Evolutionary conservation across 2,113 vertebrate genomes (phyloP).

Genomic region (Chionis minor): DNA sequence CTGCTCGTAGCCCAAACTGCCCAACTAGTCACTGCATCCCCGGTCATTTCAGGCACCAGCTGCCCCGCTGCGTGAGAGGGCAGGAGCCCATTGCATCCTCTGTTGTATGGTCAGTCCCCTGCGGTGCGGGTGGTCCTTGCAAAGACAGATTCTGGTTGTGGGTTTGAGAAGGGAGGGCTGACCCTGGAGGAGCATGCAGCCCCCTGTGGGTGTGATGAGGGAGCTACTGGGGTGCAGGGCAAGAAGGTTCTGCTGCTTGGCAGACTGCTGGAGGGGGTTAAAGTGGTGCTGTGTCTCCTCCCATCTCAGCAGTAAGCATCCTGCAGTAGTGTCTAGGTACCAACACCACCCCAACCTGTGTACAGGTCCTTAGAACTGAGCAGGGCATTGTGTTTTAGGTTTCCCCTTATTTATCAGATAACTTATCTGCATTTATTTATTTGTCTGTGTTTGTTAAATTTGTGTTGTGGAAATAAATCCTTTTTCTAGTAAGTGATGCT

Average conservation of each 20-base stretch:
- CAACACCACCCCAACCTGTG: neutral
- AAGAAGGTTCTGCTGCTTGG: neutral
- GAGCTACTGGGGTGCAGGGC: neutral
- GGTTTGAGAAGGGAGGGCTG: neutral
- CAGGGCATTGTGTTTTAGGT: neutral
- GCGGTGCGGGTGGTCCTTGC: neutral
- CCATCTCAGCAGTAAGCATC: neutral
- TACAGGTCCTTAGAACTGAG: neutral
- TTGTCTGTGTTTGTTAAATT: neutral
- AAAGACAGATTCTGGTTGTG: neutral
- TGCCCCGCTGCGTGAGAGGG: neutral
- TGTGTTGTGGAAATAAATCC: conserved; percentile 64
- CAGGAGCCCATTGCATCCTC: neutral
- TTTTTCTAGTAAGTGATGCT: conserved; percentile 38
- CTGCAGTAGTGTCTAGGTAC: neutral
- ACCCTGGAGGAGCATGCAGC: neutral
- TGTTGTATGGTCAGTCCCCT: neutral
- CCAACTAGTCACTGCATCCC: neutral
- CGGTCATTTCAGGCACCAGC: neutral
- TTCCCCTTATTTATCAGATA: neutral
- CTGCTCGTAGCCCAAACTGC: neutral
- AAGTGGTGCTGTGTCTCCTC: neutral
- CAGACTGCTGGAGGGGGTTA: neutral
- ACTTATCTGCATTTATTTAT: conserved; percentile 36
- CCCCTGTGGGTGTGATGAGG: neutral